These are phyloP conservation scores for Watsonalla binaria DNA, from an alignment of 2,888 invertebrate species.

Conservation along the genomic window DNA sequence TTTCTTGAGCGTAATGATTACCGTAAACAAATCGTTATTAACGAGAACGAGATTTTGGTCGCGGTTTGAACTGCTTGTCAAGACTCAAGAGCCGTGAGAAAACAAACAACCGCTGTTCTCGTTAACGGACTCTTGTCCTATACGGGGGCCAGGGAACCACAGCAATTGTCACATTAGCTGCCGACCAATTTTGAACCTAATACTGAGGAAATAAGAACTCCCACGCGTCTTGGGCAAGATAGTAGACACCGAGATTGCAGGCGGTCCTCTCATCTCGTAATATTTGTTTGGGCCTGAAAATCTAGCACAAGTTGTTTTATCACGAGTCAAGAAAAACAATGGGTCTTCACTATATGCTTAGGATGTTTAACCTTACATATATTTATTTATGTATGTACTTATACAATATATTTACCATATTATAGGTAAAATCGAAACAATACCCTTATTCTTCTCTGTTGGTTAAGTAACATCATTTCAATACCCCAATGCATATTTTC, in stretches of 20 bases:
- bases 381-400: not conserved
- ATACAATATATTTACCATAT: not conserved
- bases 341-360: conserved; percentile 33
- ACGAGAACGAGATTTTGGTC: conserved; percentile 36
- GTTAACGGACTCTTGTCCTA: conserved; percentile 56
- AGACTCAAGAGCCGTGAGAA: conserved; percentile 61
- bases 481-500: too few species aligned
- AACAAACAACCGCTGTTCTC: conserved; percentile 59
- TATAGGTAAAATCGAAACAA: not conserved
- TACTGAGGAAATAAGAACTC: conserved; percentile 17
- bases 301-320: conserved; percentile 29
- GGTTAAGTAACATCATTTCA: too few species aligned
- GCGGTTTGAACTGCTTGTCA: conserved; percentile 41
- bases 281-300: conserved; percentile 38
- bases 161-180: conserved; percentile 34
- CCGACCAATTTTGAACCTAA: conserved; percentile 26
- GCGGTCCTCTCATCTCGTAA: conserved; percentile 18
- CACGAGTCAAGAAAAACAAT: conserved; percentile 31
- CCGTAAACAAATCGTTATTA: conserved; percentile 31
- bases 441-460: not conserved
- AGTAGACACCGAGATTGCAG: conserved; percentile 7
- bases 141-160: conserved; percentile 32
- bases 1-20: conserved; percentile 9
- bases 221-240: conserved; percentile 12
- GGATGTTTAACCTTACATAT: conserved; percentile 17